Evolutionary conservation across 2,888 invertebrate genomes (phyloP), one percentile per base, ranked within the genome.

Genomic region (Stegana nigrithorax): DNA sequence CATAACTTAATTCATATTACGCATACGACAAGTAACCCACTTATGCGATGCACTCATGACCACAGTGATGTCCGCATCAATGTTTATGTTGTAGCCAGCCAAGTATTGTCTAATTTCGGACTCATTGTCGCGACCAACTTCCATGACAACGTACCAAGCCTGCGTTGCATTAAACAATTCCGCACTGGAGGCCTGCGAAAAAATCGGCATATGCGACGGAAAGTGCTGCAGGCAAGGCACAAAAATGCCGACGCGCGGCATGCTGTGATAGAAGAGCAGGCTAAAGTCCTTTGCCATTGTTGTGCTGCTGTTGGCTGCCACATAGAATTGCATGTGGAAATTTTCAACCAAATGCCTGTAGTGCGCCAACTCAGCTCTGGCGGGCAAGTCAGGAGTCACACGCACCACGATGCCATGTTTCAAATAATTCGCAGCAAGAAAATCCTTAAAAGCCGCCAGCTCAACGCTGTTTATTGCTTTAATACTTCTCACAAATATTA

Each of bases 51-150:
- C n/a, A n/a, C n/a, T n/a, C n/a, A n/a, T n/a, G n/a, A n/a, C n/a
- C n/a, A n/a, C n/a, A 7, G 84, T 83, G 59, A 83, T 69, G 45
- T 84, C 84, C 5, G 83, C 78, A 69, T 84, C 78, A 21, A 82
- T 68, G 44, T 70, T 73, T 14, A 84, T 78, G 56, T 71, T 71
- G 10, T 69, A 72, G 7, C 63, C 51, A 51, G 63, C 62, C 32
- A 75, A 67, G 47, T 67, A 42, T 65, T 42, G n/a, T 25, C 56
- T 53, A 75, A n/a, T n/a, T n/a, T n/a, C n/a, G n/a, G n/a, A n/a
- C n/a, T n/a, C n/a, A n/a, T n/a, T n/a, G n/a, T n/a, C n/a, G n/a
- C n/a, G n/a, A n/a, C n/a, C 19, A 32, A 7, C n/a, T 14, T 32
- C 21, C 21, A 27, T 2, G 32, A 81, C 59, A 26, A 84, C 61